A percentile compares a stretch with the other conserved stretches of the same genome.
Evolutionary conservation across 2,113 vertebrate genomes (phyloP).

Genomic region (Colaptes auratus): DNA sequence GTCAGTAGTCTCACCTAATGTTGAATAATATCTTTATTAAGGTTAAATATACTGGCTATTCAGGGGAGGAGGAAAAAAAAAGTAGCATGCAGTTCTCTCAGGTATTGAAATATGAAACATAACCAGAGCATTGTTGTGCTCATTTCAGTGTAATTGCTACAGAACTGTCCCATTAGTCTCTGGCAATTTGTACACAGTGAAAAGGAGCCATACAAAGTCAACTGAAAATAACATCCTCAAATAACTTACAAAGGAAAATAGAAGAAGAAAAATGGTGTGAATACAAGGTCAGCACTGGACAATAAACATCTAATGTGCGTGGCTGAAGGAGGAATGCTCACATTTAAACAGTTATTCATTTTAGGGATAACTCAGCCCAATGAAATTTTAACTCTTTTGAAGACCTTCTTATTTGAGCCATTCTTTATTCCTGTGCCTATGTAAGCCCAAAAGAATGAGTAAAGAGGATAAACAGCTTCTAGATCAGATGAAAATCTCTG

Average conservation of each 20-base stretch:
- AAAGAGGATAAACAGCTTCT: neutral
- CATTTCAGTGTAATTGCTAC: constrained; percentile 36
- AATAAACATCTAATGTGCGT: neutral
- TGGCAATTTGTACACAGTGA: neutral
- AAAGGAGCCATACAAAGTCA: neutral
- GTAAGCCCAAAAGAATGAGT: neutral
- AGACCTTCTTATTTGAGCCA: neutral
- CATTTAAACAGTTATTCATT: constrained; percentile 58
- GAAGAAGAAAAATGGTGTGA: constrained; percentile 45
- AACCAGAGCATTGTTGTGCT: neutral
- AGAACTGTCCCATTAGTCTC: constrained; percentile 45
- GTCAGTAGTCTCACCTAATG: neutral
- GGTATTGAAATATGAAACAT: constrained; percentile 25
- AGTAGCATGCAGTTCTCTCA: neutral
- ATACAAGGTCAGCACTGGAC: constrained; percentile 14
- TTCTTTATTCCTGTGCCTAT: neutral
- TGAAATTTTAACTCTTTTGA: neutral
- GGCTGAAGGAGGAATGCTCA: neutral
- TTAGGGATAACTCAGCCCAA: constrained; percentile 5
- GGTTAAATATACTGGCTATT: neutral
- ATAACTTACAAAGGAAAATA: constrained; percentile 5
- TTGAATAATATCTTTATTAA: constrained; percentile 26
- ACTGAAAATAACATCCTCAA: constrained; percentile 29
- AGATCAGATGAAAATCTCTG: neutral
- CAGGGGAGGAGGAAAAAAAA: neutral